Percentiles rank a stretch among this genome's conserved stretches.
Conservation (phyloP, 2,888 invertebrate genomes). For the Euphydryas editha region DNA sequence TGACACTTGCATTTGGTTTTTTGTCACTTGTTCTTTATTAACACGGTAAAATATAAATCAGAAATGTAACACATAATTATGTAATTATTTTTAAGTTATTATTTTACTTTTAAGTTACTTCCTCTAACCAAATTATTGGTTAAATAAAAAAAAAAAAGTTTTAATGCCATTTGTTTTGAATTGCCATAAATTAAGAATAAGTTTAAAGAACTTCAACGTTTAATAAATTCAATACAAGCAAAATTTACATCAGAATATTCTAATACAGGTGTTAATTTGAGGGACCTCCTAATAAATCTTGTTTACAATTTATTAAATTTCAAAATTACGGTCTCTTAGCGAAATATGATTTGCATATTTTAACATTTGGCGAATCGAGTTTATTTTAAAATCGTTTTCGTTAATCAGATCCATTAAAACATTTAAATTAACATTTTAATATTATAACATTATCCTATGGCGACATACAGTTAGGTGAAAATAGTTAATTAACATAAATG, state of each 20-base stretch:
- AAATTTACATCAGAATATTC: not conserved
- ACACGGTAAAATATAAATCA: too few relatives aligned
- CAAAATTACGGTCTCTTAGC: not conserved
- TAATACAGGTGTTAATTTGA: conserved; percentile 4
- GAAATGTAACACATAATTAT: too few relatives aligned
- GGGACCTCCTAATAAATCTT: conserved; percentile 4
- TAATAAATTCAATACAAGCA: conserved; percentile 1
- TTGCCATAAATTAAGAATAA: not conserved
- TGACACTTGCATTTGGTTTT: too few relatives aligned
- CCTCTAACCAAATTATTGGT: too few relatives aligned
- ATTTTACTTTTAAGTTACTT: too few relatives aligned
- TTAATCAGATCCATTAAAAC: not conserved
- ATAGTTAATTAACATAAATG: too few relatives aligned
- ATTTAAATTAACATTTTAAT: not conserved
- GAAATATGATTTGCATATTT: conserved; percentile 17
- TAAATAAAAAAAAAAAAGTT: not conserved
- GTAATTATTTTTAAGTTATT: too few relatives aligned
- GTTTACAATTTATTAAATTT: not conserved
- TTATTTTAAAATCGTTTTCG: not conserved
- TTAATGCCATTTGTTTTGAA: not conserved
- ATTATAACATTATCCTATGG: too few relatives aligned
- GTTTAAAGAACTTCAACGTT: not conserved
- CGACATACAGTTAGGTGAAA: too few relatives aligned
- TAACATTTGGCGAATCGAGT: not conserved
- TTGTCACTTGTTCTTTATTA: too few relatives aligned